Evolutionary conservation across 1,140 invertebrate genomes (phyloP).

Genomic region (Aphaenogaster floridana): DNA sequence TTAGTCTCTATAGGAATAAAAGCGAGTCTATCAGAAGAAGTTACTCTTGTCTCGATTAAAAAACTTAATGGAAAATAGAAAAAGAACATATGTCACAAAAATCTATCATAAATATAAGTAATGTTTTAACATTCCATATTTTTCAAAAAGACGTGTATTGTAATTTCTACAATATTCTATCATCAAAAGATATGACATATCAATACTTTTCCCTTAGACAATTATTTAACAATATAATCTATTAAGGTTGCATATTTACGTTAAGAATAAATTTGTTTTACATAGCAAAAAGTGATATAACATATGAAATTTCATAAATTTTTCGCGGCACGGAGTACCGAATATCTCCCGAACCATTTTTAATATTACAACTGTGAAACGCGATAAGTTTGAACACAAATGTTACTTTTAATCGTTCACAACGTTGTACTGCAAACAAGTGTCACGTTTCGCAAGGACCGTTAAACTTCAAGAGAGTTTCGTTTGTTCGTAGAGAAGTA

Average conservation of each 20-base stretch:
- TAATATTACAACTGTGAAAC: not conserved
- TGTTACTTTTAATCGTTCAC: constrained; percentile 22
- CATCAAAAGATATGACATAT: constrained; percentile 19
- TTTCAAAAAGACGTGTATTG: constrained; percentile 41
- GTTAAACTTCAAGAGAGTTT: not conserved
- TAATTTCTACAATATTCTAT: constrained; percentile 35
- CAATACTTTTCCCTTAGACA: constrained; percentile 10
- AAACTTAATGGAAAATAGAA: constrained; percentile 9
- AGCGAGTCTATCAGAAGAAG: not conserved
- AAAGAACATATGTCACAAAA: not conserved
- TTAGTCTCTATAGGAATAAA: not conserved
- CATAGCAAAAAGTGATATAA: not conserved
- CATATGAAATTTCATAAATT: constrained; percentile 4
- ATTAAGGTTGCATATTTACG: constrained; percentile 6
- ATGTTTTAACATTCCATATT: constrained; percentile 28
- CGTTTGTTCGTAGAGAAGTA: not conserved
- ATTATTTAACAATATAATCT: constrained; percentile 27
- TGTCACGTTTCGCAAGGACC: not conserved
- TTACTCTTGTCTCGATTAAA: not conserved
- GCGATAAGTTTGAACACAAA: not conserved
- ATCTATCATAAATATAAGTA: constrained; percentile 30
- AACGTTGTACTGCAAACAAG: constrained; percentile 28
- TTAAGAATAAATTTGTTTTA: constrained; percentile 23
- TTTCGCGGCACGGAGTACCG: not conserved
- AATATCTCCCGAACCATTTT: not conserved